These are phyloP conservation scores for Lacanobia oleracea DNA, from an alignment of 2,888 invertebrate species.

Conservation along the genomic window DNA sequence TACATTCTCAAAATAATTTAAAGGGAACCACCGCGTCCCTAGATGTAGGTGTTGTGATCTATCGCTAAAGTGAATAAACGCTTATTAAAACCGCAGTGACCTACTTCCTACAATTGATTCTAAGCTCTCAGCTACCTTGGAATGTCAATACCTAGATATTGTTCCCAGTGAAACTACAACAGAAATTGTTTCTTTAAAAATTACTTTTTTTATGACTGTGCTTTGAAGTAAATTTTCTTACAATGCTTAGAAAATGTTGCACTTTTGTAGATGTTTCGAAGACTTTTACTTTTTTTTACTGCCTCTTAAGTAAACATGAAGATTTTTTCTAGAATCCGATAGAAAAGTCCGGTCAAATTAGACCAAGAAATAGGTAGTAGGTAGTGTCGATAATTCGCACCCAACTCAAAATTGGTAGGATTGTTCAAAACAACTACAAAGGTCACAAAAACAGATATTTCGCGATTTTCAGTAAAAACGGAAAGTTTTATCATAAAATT, in stretches of 20 bases:
- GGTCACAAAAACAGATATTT: too few species aligned
- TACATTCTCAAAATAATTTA: too few species aligned
- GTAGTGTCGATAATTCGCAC: too few species aligned
- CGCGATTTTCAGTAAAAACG: too few species aligned
- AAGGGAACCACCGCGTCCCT: not conserved
- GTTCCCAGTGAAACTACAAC: constrained; percentile 2
- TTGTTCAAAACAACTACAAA: too few species aligned
- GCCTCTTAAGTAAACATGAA: too few species aligned
- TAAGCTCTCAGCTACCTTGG: constrained; percentile 35
- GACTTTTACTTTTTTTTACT: not conserved
- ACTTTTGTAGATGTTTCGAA: not conserved
- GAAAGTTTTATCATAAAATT: too few species aligned
- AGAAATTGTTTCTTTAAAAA: constrained; percentile 29
- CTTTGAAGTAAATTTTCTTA: not conserved
- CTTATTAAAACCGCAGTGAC: constrained; percentile 51
- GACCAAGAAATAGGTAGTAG: too few species aligned
- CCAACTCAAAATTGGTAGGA: too few species aligned
- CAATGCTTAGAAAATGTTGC: not conserved
- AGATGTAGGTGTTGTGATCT: constrained; percentile 10
- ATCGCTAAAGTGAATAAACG: constrained; percentile 32
- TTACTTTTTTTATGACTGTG: constrained; percentile 5
- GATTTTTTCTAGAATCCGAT: too few species aligned
- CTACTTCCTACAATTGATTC: constrained; percentile 56
- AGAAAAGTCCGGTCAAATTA: too few species aligned
- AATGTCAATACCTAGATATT: constrained; percentile 30